Conservation (phyloP, 2,888 invertebrate genomes). For the Oxytorus armatus region DNA sequence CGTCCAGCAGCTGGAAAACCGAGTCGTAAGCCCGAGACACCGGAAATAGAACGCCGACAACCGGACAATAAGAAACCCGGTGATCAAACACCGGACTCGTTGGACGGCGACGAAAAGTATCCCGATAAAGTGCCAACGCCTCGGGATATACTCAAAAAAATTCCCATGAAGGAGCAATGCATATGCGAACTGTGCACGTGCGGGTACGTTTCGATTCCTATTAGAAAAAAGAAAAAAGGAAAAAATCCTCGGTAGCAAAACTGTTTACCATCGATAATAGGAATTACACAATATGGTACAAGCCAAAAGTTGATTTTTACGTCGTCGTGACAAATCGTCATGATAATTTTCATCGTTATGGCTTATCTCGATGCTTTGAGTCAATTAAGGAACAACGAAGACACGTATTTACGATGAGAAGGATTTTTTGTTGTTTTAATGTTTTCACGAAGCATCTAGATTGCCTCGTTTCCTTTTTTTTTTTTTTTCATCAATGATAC, state of each 20-base stretch:
- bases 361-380: constrained; percentile 19
- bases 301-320: constrained; percentile 17
- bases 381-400: constrained; percentile 1
- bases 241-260: neutral
- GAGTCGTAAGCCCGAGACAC: constrained; percentile 80
- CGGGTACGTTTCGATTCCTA: constrained; percentile 88
- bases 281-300: constrained; percentile 16
- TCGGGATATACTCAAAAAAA: constrained; percentile 81
- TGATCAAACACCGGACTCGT: constrained; percentile 79
- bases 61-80: constrained; percentile 76
- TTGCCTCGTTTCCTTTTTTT: constrained; percentile 49
- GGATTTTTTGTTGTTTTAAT: constrained; percentile 13
- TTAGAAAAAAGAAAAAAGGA: constrained; percentile 3
- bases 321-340: constrained; percentile 39
- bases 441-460: constrained; percentile 24
- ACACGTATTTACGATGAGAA: constrained; percentile 1
- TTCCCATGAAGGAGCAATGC: constrained; percentile 90
- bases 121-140: constrained; percentile 82
- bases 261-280: constrained; percentile 9
- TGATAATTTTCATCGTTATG: constrained; percentile 35
- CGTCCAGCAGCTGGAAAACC: constrained; percentile 75
- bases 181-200: constrained; percentile 96
- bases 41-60: constrained; percentile 79
- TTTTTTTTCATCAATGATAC: constrained; percentile 46
- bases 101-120: constrained; percentile 71